Percentiles rank a stretch among this genome's conserved stretches.
phyloP scores from a whole-genome alignment of 2,113 vertebrate genomes.

The Tragelaphus imberbis region DNA sequence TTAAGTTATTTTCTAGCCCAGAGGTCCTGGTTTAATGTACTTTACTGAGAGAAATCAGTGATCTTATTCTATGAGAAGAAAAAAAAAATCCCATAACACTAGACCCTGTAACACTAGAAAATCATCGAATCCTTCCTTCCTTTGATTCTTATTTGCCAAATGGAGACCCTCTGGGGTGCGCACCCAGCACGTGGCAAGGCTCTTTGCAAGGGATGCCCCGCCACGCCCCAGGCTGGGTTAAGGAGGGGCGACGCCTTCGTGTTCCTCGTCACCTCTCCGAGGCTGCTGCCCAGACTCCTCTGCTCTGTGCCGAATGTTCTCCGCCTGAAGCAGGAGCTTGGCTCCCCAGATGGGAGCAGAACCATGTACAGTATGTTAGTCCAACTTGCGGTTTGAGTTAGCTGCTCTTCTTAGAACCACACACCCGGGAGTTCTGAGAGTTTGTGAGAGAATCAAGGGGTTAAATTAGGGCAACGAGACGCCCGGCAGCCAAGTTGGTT shows the following conservation, averaged over 20 bases:
- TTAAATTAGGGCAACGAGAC: not conserved
- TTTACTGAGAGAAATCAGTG: conserved; percentile 4
- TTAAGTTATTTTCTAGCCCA: not conserved
- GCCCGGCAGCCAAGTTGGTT: not conserved
- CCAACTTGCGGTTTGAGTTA: not conserved
- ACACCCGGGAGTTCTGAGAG: not conserved
- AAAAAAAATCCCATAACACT: not conserved
- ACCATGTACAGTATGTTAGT: not conserved
- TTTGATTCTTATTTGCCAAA: not conserved
- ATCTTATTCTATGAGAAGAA: conserved; percentile 6
- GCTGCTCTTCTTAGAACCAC: conserved; percentile 5
- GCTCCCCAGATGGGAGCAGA: not conserved
- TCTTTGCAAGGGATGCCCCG: not conserved
- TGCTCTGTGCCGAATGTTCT: not conserved
- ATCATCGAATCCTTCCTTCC: not conserved
- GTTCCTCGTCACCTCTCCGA: not conserved
- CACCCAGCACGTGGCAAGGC: not conserved
- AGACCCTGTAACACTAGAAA: not conserved
- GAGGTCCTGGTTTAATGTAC: not conserved
- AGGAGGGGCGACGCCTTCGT: not conserved
- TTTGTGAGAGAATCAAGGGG: not conserved
- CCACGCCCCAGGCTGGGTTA: accelerated
- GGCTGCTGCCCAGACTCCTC: conserved; percentile 33
- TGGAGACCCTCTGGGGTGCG: not conserved
- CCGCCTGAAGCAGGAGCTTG: not conserved